Percentiles rank a stretch among this genome's conserved stretches.
Conservation (phyloP, 2,113 vertebrate genomes). For the Eonycteris spelaea region DNA sequence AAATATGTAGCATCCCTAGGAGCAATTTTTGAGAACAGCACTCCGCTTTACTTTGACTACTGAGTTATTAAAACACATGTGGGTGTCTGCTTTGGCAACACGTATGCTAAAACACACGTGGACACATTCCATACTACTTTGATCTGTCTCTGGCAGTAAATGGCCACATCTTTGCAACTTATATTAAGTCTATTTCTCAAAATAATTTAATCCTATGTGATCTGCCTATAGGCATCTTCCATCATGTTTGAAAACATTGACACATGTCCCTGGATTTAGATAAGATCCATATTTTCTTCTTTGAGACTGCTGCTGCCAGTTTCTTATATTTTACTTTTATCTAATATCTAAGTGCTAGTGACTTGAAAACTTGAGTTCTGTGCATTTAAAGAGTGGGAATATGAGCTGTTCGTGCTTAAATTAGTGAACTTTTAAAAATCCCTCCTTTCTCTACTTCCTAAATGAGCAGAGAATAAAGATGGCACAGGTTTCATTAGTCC, state of each 20-base stretch:
- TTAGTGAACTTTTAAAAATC: constrained; percentile 29
- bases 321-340: not conserved
- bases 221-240: constrained; percentile 32
- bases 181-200: constrained; percentile 13
- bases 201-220: constrained; percentile 14
- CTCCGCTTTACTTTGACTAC: constrained; percentile 14
- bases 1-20: constrained; percentile 51
- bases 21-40: constrained; percentile 50
- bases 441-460: constrained; percentile 10
- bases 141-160: constrained; percentile 31
- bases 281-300: not conserved
- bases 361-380: not conserved
- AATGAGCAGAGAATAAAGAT: constrained; percentile 39
- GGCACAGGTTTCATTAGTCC: not conserved
- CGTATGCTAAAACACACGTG: constrained; percentile 41
- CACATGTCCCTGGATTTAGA: constrained; percentile 3
- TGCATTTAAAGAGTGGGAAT: not conserved
- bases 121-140: constrained; percentile 49
- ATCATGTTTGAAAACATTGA: not conserved
- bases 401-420: constrained; percentile 6
- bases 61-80: constrained; percentile 52
- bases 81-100: not conserved
- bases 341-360: not conserved
- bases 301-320: not conserved
- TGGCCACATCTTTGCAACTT: constrained; percentile 38